Conservation (phyloP, 1,140 invertebrate genomes). For the Drosophila equinoxialis region DNA sequence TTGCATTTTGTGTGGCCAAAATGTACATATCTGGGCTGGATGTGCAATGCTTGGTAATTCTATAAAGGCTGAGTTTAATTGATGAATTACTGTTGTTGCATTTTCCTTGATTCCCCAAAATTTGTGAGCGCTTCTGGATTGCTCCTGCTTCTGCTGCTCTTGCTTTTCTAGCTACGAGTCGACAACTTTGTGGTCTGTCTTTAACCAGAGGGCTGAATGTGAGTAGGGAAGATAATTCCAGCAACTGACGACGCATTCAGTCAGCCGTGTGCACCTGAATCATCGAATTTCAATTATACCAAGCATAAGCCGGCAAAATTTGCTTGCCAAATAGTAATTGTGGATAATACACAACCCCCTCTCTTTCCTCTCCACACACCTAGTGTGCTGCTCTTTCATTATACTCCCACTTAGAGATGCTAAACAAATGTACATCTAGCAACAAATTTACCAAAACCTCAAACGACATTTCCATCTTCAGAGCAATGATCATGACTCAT, state of each 20-base stretch:
- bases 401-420: not conserved
- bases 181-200: constrained; percentile 50
- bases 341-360: constrained; percentile 17
- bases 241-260: constrained; percentile 49
- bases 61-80: constrained; percentile 68
- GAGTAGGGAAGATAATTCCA: constrained; percentile 40
- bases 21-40: constrained; percentile 8
- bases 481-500: constrained; percentile 5
- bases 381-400: not conserved
- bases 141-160: constrained; percentile 13
- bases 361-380: not conserved
- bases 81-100: constrained; percentile 74
- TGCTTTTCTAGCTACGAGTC: constrained; percentile 6
- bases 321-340: constrained; percentile 53
- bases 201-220: constrained; percentile 38
- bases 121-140: not conserved
- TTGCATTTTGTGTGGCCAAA: constrained; percentile 52
- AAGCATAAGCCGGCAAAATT: constrained; percentile 44
- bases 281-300: constrained; percentile 68
- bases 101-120: constrained; percentile 28
- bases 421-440: not conserved
- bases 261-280: constrained; percentile 56
- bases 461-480: not conserved
- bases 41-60: constrained; percentile 57
- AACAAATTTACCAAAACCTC: constrained; percentile 2